Evolutionary conservation across 1,140 invertebrate species (phyloP), one percentile per base, ranked within the genome.

Genomic region (Solen grandis): DNA sequence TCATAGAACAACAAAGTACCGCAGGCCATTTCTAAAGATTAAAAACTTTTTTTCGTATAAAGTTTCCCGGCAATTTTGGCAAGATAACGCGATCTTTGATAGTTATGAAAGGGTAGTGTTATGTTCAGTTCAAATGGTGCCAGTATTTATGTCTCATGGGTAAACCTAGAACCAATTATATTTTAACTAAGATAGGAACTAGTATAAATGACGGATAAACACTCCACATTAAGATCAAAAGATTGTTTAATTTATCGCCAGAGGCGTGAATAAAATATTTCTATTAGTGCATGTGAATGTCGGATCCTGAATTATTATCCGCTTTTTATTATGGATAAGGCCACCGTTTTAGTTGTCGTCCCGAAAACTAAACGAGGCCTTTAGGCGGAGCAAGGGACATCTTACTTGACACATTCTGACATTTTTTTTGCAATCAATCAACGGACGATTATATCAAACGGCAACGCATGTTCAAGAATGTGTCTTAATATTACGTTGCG

Each of bases 161-260:
- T 52, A 66, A 66, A 50, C 57, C 16, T n/a, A 52, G 60, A 76
- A 76, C 41, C 74, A 76, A 76, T 76, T 76, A 76, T 60, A 52
- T 36, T 5, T 16, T 55, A 63, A 66, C 50, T 31, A 41, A 57
- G 33, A 25, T 25, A 35, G 60, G 59, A 65, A 33, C 22, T 76
- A 50, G 59, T 31, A 8, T 46, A 76, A 76, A 76, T 55, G 59
- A 55, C 36, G 41, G 74, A 76, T 76, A 76, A 76, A 76, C 74
- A 76, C 74, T 76, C 50, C 59, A 76, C 65, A 76, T 65, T 76
- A 52, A 76, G 74, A 76, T 76, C 74, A 76, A 76, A 76, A 76
- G 74, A 76, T 76, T 76, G 59, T 50, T 63, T 76, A 76, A 76
- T 76, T 55, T 66, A 63, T 66, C 27, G 59, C 60, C 29, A 22